These are phyloP conservation scores for Meloidogyne floridensis DNA, from an alignment of 1,140 invertebrate genomes.

Conservation along the genomic window DNA sequence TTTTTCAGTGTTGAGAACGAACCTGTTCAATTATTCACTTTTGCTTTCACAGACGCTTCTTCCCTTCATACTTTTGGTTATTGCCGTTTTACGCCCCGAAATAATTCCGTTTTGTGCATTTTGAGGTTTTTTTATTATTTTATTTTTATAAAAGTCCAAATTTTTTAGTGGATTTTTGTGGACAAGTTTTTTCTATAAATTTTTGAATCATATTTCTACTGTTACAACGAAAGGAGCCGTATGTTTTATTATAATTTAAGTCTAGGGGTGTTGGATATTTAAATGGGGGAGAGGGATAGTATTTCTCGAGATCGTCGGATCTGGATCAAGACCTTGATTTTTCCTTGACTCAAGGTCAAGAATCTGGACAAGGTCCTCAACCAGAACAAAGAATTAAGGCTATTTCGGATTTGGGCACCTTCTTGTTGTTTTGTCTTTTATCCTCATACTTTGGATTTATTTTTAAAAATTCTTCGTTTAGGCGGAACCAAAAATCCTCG, in stretches of 20 bases:
- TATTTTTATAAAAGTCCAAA: not conserved
- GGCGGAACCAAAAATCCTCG: no score
- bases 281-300: no score
- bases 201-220: slow-evolving; percentile 55
- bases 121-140: slow-evolving; percentile 42
- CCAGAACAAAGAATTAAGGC: no score
- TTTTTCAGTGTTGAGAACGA: slow-evolving; percentile 52
- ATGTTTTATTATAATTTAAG: slow-evolving; percentile 16
- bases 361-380: no score
- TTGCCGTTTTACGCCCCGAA: slow-evolving; percentile 54
- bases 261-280: no score
- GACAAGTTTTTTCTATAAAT: slow-evolving; percentile 59
- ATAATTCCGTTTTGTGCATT: slow-evolving; percentile 56
- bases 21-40: slow-evolving; percentile 59
- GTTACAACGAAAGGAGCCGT: slow-evolving; percentile 56
- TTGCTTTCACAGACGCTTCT: slow-evolving; percentile 54
- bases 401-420: no score
- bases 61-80: slow-evolving; percentile 55
- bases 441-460: no score
- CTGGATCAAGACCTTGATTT: no score
- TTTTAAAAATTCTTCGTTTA: no score
- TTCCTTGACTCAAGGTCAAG: no score
- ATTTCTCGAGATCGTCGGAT: no score
- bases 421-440: no score
- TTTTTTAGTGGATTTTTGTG: slow-evolving; percentile 55